phyloP scores from a whole-genome alignment of 2,113 vertebrate species.

The Plotosus lineatus region DNA sequence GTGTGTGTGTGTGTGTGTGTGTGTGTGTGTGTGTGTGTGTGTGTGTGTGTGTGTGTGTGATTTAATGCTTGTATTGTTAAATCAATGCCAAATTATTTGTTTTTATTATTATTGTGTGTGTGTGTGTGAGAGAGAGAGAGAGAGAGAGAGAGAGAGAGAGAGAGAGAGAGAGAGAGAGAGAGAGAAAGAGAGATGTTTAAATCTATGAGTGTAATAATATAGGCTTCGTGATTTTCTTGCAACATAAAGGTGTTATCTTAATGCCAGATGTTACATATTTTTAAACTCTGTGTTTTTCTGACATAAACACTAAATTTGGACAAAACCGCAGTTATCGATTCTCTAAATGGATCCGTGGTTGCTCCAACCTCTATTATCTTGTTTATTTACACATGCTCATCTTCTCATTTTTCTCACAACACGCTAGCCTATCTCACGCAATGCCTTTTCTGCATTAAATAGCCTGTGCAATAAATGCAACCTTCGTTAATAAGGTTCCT shows the following conservation, averaged over 20 bases:
- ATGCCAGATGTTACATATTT: constrained; percentile 41
- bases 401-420: constrained; percentile 27
- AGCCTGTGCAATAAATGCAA: constrained; percentile 44
- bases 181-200: constrained; percentile 25
- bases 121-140: constrained; percentile 7
- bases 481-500: constrained; percentile 30
- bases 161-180: constrained; percentile 14
- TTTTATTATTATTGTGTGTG: no score
- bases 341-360: neutral
- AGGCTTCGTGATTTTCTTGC: constrained; percentile 38
- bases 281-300: constrained; percentile 16
- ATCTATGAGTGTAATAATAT: constrained; percentile 53
- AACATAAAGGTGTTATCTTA: constrained; percentile 36
- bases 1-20: no score
- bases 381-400: constrained; percentile 8
- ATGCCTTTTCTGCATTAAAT: constrained; percentile 13
- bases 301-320: constrained; percentile 5
- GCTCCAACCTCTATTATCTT: neutral
- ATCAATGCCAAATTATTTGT: no score
- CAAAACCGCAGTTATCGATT: neutral
- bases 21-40: no score
- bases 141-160: no score
- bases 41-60: no score
- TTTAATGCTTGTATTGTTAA: no score
- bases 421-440: constrained; percentile 17